Evolutionary conservation across 2,113 vertebrate species (phyloP), one percentile per base, ranked within the genome.

Genomic region (Melozone crissalis): DNA sequence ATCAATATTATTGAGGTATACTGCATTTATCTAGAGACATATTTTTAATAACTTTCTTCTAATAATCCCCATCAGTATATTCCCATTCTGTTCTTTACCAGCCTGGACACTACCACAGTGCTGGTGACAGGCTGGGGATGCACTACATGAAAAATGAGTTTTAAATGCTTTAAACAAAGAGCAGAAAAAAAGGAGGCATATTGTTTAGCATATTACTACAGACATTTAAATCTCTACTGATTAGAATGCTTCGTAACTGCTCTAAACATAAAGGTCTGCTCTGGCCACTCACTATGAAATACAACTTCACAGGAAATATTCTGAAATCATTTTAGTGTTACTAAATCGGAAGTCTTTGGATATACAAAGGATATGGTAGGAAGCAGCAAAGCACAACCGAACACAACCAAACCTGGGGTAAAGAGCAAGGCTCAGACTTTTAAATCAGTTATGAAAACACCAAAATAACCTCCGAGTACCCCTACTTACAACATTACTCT

Each of bases 311-410:
- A 71, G 43, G 44, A 77, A 76, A 16, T 3, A 41, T 49, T 75
- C 63, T 47, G 19, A 88, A 91, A 14, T 69, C 7, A 2, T 5
- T 6, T 43, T 3, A 61, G 21, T 2, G 8, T 59, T 47, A 39
- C 49, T 67, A 18, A 84, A 76, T 63, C 0, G 4, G 39, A 51
- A 83, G 43, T 62, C 11, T 90, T 28, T 30, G 20, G 30, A 46
- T 31, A 30, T 20, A 72, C 0, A 2, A 82, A 51, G 6, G 23
- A 61, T 24, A 17, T 0, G 3, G 46, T 2, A 79, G n/a, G 59
- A 52, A 82, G 37, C 37, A 91, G 59, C 20, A 73, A 90, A 76
- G 35, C 14, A 37, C 30, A 39, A 44, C 5, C 15, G 11, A 66
- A 76, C 43, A n/a, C 37, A 84, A 44, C 10, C 61, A 67, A 63